Base-by-base conservation (phyloP, 2,888 invertebrate species). In the Ophioninae sp. region DNA sequence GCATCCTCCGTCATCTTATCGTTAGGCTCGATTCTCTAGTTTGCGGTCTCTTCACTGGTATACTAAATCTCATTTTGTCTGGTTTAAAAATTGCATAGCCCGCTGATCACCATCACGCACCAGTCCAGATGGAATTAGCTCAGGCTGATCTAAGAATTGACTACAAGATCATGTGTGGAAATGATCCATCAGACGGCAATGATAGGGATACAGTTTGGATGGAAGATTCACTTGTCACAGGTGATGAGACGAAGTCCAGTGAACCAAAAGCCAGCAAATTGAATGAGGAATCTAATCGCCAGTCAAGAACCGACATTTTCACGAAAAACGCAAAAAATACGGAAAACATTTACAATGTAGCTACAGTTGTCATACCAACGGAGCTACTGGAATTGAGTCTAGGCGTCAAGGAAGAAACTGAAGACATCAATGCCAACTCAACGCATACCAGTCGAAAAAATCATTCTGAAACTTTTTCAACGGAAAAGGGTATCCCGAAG, bases 121-220 rank as follows among this genome's bases (percentile, higher is more conserved):
- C 39, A 83, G 59, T 37, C 5, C 22, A 87, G 85, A 90, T 90
- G 90, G 90, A 90, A 89, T 88, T 89, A 86, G 85, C 80, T 85
- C 88, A 87, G 84, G 85, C 83, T 13, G 85, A 86, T 84, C 82
- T 88, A 80, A 86, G 85, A 85, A 86, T 88, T 83, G 86, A 89
- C 79, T 83, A 80, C 75, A 73, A 86, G 6, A 75, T 85, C 61
- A 84, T 87, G 74, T 88, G 89, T 61, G 82, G 87, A 56, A 84
- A 87, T 6, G 83, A 82, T 17, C 85, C 83, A 8, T 74, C 86
- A 20, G 89, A 87, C 20, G 78, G 82, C 59, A 87, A 89, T 41
- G 80, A 75, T 37, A 83, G 87, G 22, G 80, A 76, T 5, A 82
- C 85, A 0, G 79, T 83, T 30, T 87, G 88, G 65, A 88, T 87